phyloP scores from a whole-genome alignment of 2,888 invertebrate species.

The Rhopalosiphum nymphaeae region DNA sequence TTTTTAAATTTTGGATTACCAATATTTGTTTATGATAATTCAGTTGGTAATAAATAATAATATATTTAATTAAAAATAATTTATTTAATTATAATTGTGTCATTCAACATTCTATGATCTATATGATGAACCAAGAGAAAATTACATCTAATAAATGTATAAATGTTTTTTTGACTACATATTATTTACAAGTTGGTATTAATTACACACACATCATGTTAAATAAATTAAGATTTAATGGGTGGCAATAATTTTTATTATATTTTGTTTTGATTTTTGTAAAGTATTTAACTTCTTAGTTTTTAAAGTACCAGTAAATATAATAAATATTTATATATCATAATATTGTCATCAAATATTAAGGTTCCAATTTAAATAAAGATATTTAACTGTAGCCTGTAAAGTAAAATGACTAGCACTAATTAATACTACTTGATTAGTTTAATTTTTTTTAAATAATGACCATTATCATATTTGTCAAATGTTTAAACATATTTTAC shows the following conservation, averaged over 20 bases:
- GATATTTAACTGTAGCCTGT: too few species aligned
- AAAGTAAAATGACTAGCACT: too few species aligned
- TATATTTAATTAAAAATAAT: not conserved
- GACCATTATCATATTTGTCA: too few species aligned
- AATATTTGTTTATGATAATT: not conserved
- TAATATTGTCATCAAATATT: not conserved
- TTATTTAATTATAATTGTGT: not conserved
- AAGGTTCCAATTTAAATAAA: not conserved
- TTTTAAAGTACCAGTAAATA: too few species aligned
- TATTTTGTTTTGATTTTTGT: not conserved
- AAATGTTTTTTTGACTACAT: not conserved
- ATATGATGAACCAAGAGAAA: not conserved
- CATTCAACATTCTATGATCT: not conserved
- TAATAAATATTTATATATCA: not conserved
- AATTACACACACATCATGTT: not conserved
- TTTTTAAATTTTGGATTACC: not conserved
- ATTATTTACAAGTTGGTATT: not conserved
- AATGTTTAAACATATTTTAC: too few species aligned
- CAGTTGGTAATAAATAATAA: not conserved
- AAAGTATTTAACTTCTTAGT: too few species aligned
- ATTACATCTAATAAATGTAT: not conserved
- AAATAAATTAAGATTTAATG: not conserved
- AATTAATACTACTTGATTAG: too few species aligned
- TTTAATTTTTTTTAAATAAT: too few species aligned
- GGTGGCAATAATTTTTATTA: not conserved